Percentiles rank a stretch among this genome's conserved stretches.
These are phyloP conservation scores for Phalloptychus januarius DNA, from an alignment of 2,797 vertebrate species.

Conservation along the genomic window DNA sequence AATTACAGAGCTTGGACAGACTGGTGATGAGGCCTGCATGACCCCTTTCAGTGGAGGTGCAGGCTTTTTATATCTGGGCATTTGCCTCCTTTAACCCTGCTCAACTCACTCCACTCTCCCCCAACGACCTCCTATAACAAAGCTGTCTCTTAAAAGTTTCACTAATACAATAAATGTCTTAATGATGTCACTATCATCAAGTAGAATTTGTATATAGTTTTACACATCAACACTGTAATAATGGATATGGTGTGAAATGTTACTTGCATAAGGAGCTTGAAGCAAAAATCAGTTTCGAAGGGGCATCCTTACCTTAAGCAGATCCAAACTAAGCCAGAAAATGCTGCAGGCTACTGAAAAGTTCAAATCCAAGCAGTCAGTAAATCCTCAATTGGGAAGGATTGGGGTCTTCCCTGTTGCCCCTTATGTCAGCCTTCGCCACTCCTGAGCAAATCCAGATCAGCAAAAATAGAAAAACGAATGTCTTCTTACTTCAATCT, in stretches of 20 bases:
- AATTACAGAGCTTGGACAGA: slow-evolving; percentile 71
- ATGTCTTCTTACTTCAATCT: neutral
- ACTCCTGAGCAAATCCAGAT: slow-evolving; percentile 18
- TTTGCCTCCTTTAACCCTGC: slow-evolving; percentile 63
- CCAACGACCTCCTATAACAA: slow-evolving; percentile 45
- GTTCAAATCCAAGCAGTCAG: slow-evolving; percentile 10
- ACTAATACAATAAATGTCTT: neutral
- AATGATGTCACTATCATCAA: too few species aligned
- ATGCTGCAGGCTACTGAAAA: slow-evolving; percentile 5
- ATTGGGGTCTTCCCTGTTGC: neutral
- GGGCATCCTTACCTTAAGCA: slow-evolving; percentile 67
- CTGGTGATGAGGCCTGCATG: slow-evolving; percentile 54
- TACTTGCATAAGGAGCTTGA: slow-evolving; percentile 3
- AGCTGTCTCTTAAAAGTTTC: neutral
- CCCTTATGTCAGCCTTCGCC: neutral
- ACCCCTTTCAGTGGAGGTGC: slow-evolving; percentile 46
- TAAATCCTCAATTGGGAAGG: slow-evolving; percentile 28
- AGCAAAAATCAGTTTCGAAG: slow-evolving; percentile 5
- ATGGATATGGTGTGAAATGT: slow-evolving; percentile 2
- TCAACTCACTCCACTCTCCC: slow-evolving; percentile 40
- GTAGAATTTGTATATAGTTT: neutral
- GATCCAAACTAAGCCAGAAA: slow-evolving; percentile 50
- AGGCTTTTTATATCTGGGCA: slow-evolving; percentile 69
- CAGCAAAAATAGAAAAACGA: slow-evolving; percentile 25
- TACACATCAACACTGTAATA: neutral